A percentile compares a stretch with the other conserved stretches of the same genome.
Evolutionary conservation across 2,113 vertebrate genomes (phyloP).

Genomic region (Grus americana): DNA sequence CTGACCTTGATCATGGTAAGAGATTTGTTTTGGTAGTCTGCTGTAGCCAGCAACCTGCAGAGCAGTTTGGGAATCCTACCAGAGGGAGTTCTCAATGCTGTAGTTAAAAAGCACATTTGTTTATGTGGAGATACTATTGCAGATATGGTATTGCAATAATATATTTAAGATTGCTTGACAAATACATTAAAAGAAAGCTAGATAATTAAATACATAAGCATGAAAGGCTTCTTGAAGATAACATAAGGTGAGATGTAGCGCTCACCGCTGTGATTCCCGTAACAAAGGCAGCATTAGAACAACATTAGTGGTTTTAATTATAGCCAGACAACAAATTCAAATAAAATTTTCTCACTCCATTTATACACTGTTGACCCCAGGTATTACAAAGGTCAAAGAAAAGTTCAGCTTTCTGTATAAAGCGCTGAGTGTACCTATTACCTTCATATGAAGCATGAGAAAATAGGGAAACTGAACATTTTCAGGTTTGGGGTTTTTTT

Average conservation of each 20-base stretch:
- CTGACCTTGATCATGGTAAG: constrained; percentile 84
- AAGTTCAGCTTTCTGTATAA: background rate
- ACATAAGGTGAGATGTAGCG: constrained; percentile 26
- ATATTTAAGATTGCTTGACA: constrained; percentile 49
- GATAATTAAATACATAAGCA: constrained; percentile 47
- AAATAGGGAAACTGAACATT: background rate
- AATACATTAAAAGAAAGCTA: constrained; percentile 41
- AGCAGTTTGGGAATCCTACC: constrained; percentile 84
- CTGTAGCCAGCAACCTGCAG: constrained; percentile 85
- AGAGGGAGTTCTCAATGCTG: constrained; percentile 76
- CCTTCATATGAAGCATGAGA: background rate
- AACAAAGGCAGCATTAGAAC: constrained; percentile 47
- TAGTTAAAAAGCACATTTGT: constrained; percentile 73
- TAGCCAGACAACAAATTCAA: constrained; percentile 27
- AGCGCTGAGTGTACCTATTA: background rate
- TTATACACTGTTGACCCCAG: background rate
- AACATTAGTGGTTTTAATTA: constrained; percentile 36
- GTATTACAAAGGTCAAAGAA: background rate
- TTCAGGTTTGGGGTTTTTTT: background rate
- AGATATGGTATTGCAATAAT: constrained; percentile 63
- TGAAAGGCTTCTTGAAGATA: constrained; percentile 50
- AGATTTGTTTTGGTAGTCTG: constrained; percentile 89
- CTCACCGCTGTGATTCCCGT: background rate
- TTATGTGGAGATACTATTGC: constrained; percentile 50
- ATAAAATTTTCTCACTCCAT: background rate